These are phyloP conservation scores for Pseudomyrmex concolor DNA, from an alignment of 1,140 invertebrate genomes.

Conservation along the genomic window DNA sequence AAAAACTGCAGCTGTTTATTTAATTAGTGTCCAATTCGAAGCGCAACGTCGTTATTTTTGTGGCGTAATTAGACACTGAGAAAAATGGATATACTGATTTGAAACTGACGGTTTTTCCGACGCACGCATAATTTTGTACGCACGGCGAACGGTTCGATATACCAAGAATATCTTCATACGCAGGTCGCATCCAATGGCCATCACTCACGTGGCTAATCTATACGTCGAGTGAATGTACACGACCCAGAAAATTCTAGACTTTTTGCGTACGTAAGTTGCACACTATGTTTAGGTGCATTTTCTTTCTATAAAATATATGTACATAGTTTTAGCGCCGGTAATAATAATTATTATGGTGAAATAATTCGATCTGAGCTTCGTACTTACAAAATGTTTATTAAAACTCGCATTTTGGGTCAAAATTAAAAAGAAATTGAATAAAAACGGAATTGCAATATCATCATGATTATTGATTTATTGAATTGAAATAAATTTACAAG, in stretches of 20 bases:
- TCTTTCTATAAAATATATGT: background rate
- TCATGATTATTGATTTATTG: background rate
- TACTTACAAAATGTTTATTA: no score
- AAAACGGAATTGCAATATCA: background rate
- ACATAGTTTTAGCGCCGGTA: no score
- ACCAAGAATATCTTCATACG: background rate
- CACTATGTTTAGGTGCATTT: conserved; percentile 12
- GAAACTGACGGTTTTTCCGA: no score
- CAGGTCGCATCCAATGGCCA: conserved; percentile 4
- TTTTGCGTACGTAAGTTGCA: conserved; percentile 7
- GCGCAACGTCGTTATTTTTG: background rate
- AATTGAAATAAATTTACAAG: conserved; percentile 9
- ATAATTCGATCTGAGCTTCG: no score
- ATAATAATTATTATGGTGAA: no score
- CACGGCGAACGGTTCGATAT: no score
- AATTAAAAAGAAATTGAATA: background rate
- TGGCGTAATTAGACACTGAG: no score
- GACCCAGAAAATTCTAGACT: conserved; percentile 41
- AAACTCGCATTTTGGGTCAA: background rate
- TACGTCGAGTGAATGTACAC: background rate
- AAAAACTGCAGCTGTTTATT: background rate
- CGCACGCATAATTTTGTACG: no score
- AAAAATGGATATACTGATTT: no score
- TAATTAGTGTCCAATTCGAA: background rate
- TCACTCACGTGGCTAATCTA: conserved; percentile 37